These are phyloP conservation scores for Tetragonula carbonaria DNA, from an alignment of 2,888 invertebrate genomes.

Conservation along the genomic window DNA sequence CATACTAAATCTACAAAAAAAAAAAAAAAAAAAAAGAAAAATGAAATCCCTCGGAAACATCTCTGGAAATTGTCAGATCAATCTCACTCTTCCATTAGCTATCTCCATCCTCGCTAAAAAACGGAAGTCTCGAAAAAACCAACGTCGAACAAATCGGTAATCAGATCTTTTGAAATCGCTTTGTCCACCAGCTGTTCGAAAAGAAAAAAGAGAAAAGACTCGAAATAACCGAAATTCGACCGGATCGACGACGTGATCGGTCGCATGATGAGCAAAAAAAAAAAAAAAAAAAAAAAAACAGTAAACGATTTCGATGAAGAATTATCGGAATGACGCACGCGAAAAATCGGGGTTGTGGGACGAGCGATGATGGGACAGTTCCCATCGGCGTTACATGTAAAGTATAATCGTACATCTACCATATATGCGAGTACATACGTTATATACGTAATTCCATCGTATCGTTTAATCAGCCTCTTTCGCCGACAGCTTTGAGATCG, in stretches of 20 bases:
- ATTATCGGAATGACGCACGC: slow-evolving; percentile 4
- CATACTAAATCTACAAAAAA: too few species aligned
- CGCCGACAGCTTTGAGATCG: slow-evolving; percentile 71
- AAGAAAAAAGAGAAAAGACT: neutral
- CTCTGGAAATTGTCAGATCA: too few species aligned
- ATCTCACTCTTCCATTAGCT: too few species aligned
- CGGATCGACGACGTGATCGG: neutral
- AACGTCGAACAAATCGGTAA: neutral
- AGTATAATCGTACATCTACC: slow-evolving; percentile 48
- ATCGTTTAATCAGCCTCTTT: slow-evolving; percentile 77
- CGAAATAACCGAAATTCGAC: neutral
- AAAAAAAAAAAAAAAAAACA: neutral
- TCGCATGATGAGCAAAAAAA: neutral
- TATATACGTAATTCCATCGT: slow-evolving; percentile 45
- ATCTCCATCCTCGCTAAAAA: too few species aligned
- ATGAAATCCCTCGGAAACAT: too few species aligned
- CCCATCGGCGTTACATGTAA: slow-evolving; percentile 63
- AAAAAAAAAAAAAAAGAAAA: too few species aligned
- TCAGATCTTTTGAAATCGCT: slow-evolving; percentile 37
- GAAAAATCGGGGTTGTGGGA: neutral
- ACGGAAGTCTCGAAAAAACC: too few species aligned
- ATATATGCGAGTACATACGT: slow-evolving; percentile 33
- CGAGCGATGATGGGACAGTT: neutral
- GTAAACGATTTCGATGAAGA: neutral
- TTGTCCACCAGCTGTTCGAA: neutral